Evolutionary conservation across 2,797 vertebrate genomes (phyloP).

Genomic region (Eulemur rubriventer): DNA sequence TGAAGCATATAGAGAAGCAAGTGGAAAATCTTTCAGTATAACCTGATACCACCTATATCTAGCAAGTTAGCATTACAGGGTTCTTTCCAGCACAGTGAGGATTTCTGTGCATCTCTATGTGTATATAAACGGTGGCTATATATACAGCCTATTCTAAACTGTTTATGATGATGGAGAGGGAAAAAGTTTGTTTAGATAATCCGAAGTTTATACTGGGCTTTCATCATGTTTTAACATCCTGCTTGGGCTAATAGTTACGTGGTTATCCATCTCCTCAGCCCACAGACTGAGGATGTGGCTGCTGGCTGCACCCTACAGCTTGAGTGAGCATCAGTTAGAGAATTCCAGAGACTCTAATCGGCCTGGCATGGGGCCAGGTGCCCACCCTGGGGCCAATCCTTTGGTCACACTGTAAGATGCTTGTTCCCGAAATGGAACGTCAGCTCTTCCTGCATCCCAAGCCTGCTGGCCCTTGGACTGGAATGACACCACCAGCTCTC

Average conservation of each 20-base stretch:
- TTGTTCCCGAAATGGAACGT: background rate
- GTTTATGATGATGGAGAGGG: background rate
- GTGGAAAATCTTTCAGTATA: background rate
- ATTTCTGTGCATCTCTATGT: background rate
- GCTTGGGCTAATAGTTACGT: background rate
- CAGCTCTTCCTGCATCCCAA: background rate
- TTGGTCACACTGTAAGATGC: fast-evolving
- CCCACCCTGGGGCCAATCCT: background rate
- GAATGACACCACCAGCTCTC: fast-evolving
- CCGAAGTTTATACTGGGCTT: slow-evolving; percentile 27
- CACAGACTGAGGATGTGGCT: background rate
- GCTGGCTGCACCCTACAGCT: background rate
- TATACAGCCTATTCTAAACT: background rate
- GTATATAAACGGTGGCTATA: background rate
- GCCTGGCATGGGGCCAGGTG: background rate
- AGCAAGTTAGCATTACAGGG: background rate
- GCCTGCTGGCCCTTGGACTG: too few relatives aligned
- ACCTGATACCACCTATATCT: background rate
- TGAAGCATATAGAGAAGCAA: background rate
- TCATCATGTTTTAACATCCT: background rate
- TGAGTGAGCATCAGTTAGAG: background rate
- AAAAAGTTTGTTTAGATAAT: slow-evolving; percentile 37
- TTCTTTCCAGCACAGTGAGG: background rate
- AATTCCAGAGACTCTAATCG: background rate
- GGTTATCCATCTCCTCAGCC: background rate